Evolutionary conservation across 2,888 invertebrate genomes (phyloP).

Genomic region (Synanthedon andrenaeformis): DNA sequence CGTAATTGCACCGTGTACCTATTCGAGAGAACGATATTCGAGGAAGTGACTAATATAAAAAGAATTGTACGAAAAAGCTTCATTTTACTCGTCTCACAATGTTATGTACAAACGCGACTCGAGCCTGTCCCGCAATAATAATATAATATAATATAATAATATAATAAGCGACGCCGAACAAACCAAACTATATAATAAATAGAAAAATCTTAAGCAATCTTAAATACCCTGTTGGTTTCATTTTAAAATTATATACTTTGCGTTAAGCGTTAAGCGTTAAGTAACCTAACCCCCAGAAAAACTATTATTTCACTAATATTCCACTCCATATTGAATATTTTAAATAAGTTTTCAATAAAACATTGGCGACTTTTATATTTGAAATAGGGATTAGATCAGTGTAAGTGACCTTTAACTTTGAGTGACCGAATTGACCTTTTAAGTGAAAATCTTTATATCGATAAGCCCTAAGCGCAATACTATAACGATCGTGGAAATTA

Average conservation of each 20-base stretch:
- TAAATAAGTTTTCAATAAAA: too few species aligned
- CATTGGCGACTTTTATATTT: too few species aligned
- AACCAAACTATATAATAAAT: conserved; percentile 47
- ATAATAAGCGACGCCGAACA: conserved; percentile 18
- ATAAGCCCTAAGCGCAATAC: too few species aligned
- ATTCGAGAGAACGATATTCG: conserved; percentile 4
- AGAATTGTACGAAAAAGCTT: conserved; percentile 57
- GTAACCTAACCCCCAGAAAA: too few species aligned
- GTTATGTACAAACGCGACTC: conserved; percentile 42
- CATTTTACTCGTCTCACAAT: conserved; percentile 56
- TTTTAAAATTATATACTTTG: conserved; percentile 33
- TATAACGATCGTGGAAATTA: too few species aligned
- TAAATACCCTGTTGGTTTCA: conserved; percentile 70
- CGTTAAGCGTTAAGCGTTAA: conserved; percentile 1
- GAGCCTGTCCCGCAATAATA: background rate
- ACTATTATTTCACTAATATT: too few species aligned
- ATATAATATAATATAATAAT: background rate
- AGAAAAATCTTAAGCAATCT: conserved; percentile 67
- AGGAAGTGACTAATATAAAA: conserved; percentile 23
- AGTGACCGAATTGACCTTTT: too few species aligned
- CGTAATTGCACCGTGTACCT: background rate
- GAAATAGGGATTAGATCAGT: too few species aligned
- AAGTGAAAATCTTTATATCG: too few species aligned
- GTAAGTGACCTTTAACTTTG: too few species aligned
- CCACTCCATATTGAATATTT: too few species aligned